A percentile compares a stretch with the other conserved stretches of the same genome.
Evolutionary conservation across 2,888 invertebrate species (phyloP).

Genomic region (Nomada fucata): DNA sequence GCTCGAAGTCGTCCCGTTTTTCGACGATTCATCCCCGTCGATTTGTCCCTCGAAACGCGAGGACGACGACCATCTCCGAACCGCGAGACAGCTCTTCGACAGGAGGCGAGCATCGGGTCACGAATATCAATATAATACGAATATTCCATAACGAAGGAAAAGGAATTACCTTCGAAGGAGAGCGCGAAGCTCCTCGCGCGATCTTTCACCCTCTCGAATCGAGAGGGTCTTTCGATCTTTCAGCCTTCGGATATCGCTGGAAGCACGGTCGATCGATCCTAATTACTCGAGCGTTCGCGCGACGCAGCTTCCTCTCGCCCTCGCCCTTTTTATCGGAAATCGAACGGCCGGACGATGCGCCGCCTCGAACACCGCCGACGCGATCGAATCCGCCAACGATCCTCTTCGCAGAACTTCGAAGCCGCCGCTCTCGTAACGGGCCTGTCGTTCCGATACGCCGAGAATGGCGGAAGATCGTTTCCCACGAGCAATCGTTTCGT

Average conservation of each 20-base stretch:
- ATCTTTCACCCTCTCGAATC: slow-evolving; percentile 12
- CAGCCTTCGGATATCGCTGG: not conserved
- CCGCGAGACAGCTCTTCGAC: not conserved
- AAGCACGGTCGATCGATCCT: slow-evolving; percentile 2
- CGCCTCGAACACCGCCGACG: not conserved
- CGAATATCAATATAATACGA: no score
- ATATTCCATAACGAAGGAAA: slow-evolving; percentile 25
- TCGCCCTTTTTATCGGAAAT: slow-evolving; percentile 5
- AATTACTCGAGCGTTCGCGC: slow-evolving; percentile 30
- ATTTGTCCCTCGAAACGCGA: not conserved
- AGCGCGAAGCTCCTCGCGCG: slow-evolving; percentile 17
- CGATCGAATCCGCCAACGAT: not conserved
- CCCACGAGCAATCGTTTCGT: not conserved
- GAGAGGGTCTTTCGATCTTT: no score
- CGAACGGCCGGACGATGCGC: no score
- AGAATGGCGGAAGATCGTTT: no score
- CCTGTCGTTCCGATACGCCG: no score
- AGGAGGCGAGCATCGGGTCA: not conserved
- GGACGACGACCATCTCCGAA: not conserved
- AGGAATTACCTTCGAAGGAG: slow-evolving; percentile 3
- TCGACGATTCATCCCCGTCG: slow-evolving; percentile 12
- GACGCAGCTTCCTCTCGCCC: slow-evolving; percentile 23
- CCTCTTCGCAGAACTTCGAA: not conserved
- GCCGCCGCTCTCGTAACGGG: not conserved
- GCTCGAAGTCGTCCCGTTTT: not conserved